Evolutionary conservation across 2,888 invertebrate genomes (phyloP), one percentile per base, ranked within the genome.

Genomic region (Poecilus cupreus): DNA sequence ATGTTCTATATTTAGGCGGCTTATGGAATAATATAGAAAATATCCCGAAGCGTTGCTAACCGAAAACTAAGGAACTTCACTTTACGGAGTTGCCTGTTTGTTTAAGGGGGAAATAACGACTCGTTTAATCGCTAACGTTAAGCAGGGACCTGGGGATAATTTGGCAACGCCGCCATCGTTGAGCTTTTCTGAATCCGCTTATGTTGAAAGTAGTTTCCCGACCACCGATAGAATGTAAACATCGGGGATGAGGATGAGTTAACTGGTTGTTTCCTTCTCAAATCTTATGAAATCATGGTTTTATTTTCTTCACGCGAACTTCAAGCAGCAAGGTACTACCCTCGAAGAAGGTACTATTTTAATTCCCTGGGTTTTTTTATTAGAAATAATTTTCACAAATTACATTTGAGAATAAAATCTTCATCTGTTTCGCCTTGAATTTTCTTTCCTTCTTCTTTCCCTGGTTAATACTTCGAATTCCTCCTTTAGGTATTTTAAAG

Each of bases 141-240:
- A 60, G 60, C 60, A 60, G 60, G 60, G 26, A 32, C 54, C 18
- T 0, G 60, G n/a, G 13, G 54, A 60, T 60, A 11, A 60, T 60
- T 60, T 60, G 60, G 26, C 18, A 26, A 22, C 26, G 24, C 13
- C 60, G 13, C 24, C 60, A 60, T 3, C 60, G n/a, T 26, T 2
- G 11, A 60, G 60, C 60, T 60, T 60, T 26, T 60, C 26, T 32
- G 60, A 60, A 60, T 60, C 60, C 60, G 60, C 60, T 60, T 60
- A 60, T 57, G 57, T 24, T 57, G n/a, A 57, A 60, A 60, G 60
- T 60, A 60, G 60, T 60, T 54, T 26, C n/a, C 13, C 60, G 13
- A 60, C 60, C 60, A n/a, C 24, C 60, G 26, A 26, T 24, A 60
- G 60, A 60, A 60, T 32, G 22, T 57, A 57, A 60, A 60, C 60